Conservation (phyloP, 2,797 vertebrate genomes). For the Hylomyscus alleni region DNA sequence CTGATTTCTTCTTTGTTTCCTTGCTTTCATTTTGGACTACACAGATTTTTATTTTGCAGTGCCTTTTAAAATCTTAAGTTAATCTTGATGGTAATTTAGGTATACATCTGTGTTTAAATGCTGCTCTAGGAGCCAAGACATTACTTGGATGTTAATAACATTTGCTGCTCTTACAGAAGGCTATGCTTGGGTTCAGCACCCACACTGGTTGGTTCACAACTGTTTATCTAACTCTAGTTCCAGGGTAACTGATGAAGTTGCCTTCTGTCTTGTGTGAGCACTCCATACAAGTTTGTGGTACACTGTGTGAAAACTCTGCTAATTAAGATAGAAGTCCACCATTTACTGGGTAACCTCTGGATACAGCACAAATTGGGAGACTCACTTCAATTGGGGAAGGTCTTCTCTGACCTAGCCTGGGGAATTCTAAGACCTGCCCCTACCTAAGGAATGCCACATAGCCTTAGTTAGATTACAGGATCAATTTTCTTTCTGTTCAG, state of each 20-base stretch:
- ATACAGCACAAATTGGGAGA: background rate
- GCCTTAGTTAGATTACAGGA: background rate
- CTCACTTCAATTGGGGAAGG: background rate
- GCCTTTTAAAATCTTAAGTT: slow-evolving; percentile 76
- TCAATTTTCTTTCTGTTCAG: background rate
- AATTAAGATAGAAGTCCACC: background rate
- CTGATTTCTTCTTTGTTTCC: background rate
- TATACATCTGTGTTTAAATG: slow-evolving; percentile 71
- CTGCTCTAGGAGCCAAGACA: background rate
- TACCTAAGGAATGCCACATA: background rate
- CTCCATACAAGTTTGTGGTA: background rate
- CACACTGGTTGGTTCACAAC: background rate
- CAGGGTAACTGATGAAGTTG: too few relatives aligned
- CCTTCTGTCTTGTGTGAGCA: background rate
- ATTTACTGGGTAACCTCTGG: background rate
- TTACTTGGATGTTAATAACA: background rate
- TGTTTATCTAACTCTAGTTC: background rate
- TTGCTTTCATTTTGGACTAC: background rate
- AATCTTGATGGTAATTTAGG: slow-evolving; percentile 67
- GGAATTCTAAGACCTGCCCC: background rate
- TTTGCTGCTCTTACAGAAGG: background rate
- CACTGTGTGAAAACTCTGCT: background rate
- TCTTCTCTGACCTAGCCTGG: background rate
- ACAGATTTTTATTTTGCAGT: slow-evolving; percentile 27
- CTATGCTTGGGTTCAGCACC: background rate